These are phyloP conservation scores for Podiceps cristatus DNA, from an alignment of 2,113 vertebrate species.

Conservation along the genomic window DNA sequence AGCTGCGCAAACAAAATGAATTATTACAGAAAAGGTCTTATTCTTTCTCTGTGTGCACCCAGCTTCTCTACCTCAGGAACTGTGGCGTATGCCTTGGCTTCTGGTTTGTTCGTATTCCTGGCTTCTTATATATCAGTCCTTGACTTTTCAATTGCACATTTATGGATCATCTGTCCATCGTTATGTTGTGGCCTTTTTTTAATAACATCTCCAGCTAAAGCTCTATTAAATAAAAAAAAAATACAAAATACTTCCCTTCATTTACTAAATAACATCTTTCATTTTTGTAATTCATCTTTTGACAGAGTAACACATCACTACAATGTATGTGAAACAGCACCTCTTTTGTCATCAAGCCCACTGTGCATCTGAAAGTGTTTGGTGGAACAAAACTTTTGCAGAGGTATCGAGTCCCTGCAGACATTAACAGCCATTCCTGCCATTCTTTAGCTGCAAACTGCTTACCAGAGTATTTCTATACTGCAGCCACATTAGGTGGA, in stretches of 20 bases:
- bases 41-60: neutral
- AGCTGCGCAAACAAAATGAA: neutral
- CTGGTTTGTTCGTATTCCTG: rapidly evolving
- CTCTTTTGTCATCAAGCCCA: neutral
- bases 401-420: neutral
- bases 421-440: neutral
- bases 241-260: neutral
- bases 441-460: neutral
- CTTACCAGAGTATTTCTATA: neutral
- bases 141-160: neutral
- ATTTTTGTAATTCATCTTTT: neutral
- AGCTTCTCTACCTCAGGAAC: neutral
- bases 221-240: neutral
- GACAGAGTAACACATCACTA: neutral
- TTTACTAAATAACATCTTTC: neutral
- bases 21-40: neutral
- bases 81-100: neutral
- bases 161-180: neutral
- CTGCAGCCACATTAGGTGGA: neutral
- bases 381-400: neutral
- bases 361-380: neutral
- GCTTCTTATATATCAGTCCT: neutral
- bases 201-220: neutral
- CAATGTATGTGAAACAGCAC: rapidly evolving
- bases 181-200: neutral